A percentile compares a stretch with the other conserved stretches of the same genome.
Conservation (phyloP, 2,888 invertebrate species). For the Amphiduros pacificus region DNA sequence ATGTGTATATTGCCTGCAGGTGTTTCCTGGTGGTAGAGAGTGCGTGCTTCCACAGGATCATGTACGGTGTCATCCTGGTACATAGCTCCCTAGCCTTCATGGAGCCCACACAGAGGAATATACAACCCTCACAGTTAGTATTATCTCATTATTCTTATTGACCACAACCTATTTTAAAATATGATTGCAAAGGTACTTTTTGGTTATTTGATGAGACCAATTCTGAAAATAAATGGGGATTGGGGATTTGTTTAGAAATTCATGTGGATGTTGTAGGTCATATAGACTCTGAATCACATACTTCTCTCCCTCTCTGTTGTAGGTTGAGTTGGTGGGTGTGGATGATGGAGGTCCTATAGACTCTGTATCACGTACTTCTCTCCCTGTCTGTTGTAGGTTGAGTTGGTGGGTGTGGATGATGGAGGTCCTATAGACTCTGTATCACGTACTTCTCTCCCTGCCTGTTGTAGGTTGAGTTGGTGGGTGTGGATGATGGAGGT, state of each 20-base stretch:
- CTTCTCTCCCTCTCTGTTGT: too few species aligned
- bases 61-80: slow-evolving; percentile 5
- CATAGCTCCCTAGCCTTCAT: slow-evolving; percentile 5
- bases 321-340: too few species aligned
- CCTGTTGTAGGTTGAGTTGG: too few species aligned
- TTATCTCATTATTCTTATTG: not conserved
- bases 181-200: not conserved
- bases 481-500: too few species aligned
- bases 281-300: not conserved
- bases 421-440: too few species aligned
- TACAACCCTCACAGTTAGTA: slow-evolving; percentile 15
- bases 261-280: not conserved
- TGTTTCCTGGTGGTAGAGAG: slow-evolving; percentile 7
- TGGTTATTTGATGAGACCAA: not conserved
- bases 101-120: slow-evolving; percentile 15
- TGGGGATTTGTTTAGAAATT: not conserved
- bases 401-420: too few species aligned
- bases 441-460: too few species aligned
- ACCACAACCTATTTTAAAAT: not conserved
- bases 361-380: too few species aligned
- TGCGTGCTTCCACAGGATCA: slow-evolving; percentile 8
- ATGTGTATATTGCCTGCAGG: too few species aligned
- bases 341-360: too few species aligned
- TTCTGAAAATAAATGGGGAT: not conserved
- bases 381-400: too few species aligned